phyloP scores from a whole-genome alignment of 1,140 invertebrate species.

The Acyrthosiphon pisum region DNA sequence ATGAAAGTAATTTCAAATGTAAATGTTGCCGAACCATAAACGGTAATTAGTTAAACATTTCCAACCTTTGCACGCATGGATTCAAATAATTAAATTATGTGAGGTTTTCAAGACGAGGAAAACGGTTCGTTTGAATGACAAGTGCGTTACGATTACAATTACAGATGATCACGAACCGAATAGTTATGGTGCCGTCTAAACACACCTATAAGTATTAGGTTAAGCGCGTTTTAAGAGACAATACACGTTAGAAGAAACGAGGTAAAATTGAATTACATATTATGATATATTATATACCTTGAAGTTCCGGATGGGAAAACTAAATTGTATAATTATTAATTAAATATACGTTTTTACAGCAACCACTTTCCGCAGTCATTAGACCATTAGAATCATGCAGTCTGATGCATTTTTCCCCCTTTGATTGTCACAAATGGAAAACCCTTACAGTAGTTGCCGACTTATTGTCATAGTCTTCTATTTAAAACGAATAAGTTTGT shows the following conservation, averaged over 20 bases:
- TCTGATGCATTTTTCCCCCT: neutral
- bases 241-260: neutral
- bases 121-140: neutral
- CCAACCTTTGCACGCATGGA: neutral
- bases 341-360: neutral
- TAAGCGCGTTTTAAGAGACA: conserved; percentile 1
- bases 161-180: neutral
- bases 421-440: neutral
- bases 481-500: neutral
- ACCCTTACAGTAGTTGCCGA: no score
- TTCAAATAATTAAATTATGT: conserved; percentile 2
- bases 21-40: neutral
- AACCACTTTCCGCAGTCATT: neutral
- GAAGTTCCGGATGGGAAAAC: neutral
- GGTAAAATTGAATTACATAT: neutral
- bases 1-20: neutral
- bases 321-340: neutral
- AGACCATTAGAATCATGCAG: neutral
- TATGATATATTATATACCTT: neutral
- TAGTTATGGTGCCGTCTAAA: neutral
- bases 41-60: conserved; percentile 9
- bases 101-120: neutral
- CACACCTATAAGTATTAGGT: neutral
- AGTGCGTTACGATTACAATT: neutral
- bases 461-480: neutral